Conservation (phyloP, 2,113 vertebrate genomes). For the Albula goreensis region DNA sequence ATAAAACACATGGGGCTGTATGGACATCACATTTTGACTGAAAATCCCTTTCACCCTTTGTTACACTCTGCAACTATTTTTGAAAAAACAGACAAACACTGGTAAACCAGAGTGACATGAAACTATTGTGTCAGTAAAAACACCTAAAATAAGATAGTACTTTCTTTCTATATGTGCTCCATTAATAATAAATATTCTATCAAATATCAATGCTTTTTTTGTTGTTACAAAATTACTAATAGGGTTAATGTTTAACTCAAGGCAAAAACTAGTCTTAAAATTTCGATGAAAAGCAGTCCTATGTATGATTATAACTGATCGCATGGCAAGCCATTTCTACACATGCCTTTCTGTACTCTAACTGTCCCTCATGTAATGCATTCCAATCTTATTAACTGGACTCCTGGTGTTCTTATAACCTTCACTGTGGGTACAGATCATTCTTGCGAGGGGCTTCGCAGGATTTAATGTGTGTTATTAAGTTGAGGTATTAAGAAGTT, state of each 20-base stretch:
- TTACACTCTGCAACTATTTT: neutral
- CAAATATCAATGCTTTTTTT: neutral
- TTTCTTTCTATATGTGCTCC: neutral
- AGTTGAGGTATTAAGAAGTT: too few relatives aligned
- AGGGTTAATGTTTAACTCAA: neutral
- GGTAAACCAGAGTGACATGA: neutral
- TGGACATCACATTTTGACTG: neutral
- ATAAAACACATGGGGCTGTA: neutral
- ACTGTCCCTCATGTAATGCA: neutral
- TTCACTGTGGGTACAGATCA: neutral
- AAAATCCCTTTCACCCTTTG: neutral
- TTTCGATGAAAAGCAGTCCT: neutral
- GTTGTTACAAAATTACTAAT: neutral
- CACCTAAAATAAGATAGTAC: neutral
- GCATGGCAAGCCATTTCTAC: neutral
- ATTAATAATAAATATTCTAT: neutral
- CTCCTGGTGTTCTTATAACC: neutral
- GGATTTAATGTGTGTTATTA: too few relatives aligned
- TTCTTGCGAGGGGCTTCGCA: too few relatives aligned
- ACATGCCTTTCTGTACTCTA: neutral
- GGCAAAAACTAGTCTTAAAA: neutral
- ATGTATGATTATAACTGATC: neutral
- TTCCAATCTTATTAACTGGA: neutral
- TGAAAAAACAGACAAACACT: too few relatives aligned
- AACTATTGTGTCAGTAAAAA: neutral